These are phyloP conservation scores for Trileptium ribeirensis DNA, from an alignment of 2,888 invertebrate species.

Conservation along the genomic window DNA sequence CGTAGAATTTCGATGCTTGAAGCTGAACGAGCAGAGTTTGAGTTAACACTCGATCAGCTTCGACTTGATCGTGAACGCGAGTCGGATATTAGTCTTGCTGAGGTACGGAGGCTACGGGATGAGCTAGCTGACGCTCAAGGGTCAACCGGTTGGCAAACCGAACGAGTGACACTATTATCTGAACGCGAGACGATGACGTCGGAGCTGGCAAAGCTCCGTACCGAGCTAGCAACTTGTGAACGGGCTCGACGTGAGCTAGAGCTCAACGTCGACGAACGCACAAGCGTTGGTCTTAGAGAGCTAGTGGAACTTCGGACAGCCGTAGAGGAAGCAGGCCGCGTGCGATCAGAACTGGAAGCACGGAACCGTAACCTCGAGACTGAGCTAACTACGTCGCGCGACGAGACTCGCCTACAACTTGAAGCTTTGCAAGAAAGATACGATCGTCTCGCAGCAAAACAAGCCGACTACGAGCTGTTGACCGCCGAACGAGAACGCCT, in stretches of 20 bases:
- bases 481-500: neutral
- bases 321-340: neutral
- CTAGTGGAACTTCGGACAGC: neutral
- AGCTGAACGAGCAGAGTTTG: neutral
- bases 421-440: neutral
- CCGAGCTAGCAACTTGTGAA: neutral
- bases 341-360: neutral
- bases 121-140: neutral
- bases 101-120: neutral
- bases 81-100: neutral
- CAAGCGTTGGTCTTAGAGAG: neutral
- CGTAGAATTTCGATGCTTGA: neutral
- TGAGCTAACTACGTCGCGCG: neutral
- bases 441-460: neutral
- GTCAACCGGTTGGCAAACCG: too few relatives aligned
- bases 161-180: neutral
- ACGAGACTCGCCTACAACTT: neutral
- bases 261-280: neutral
- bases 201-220: neutral
- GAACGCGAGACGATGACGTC: neutral
- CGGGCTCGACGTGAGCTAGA: neutral
- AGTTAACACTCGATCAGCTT: neutral
- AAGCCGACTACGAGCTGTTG: neutral
- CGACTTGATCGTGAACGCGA: neutral
- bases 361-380: neutral